These are phyloP conservation scores for Acipenser transmontanus DNA, from an alignment of 2,797 vertebrate species.

Conservation along the genomic window DNA sequence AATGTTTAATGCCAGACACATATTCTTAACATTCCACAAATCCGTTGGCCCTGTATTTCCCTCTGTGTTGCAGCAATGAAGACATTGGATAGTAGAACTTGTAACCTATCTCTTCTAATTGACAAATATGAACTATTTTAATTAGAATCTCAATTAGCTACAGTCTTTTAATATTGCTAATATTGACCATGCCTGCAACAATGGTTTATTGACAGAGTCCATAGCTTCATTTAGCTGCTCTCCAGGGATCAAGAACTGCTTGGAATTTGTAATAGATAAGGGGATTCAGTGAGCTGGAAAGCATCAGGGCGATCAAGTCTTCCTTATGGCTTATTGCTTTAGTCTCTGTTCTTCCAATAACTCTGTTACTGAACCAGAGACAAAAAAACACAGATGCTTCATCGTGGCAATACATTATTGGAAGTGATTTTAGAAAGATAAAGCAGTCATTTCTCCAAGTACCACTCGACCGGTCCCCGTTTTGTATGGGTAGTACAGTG, in stretches of 20 bases:
- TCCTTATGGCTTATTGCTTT: slow-evolving; percentile 7
- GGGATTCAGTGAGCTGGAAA: slow-evolving; percentile 19
- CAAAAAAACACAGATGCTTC: slow-evolving; percentile 31
- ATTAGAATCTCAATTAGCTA: neutral
- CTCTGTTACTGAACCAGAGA: slow-evolving; percentile 33
- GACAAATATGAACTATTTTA: neutral
- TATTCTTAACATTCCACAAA: too few relatives aligned
- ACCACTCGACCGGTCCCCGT: neutral
- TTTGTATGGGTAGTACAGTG: neutral
- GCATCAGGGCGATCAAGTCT: slow-evolving; percentile 18
- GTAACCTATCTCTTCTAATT: neutral
- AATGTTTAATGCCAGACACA: too few relatives aligned
- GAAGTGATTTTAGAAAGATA: slow-evolving; percentile 22
- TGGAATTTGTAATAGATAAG: slow-evolving; percentile 43
- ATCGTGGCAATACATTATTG: slow-evolving; percentile 16
- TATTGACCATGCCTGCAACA: neutral
- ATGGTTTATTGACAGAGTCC: slow-evolving; percentile 37
- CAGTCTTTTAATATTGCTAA: neutral
- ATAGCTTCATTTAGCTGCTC: slow-evolving; percentile 40
- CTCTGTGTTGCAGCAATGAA: neutral
- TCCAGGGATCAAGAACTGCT: slow-evolving; percentile 33
- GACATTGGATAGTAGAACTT: slow-evolving; percentile 25
- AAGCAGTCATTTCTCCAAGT: neutral
- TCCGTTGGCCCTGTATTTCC: too few relatives aligned
- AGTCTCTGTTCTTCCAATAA: slow-evolving; percentile 23